These are phyloP conservation scores for Drosophila tristis DNA, from an alignment of 1,140 invertebrate species.

Conservation along the genomic window DNA sequence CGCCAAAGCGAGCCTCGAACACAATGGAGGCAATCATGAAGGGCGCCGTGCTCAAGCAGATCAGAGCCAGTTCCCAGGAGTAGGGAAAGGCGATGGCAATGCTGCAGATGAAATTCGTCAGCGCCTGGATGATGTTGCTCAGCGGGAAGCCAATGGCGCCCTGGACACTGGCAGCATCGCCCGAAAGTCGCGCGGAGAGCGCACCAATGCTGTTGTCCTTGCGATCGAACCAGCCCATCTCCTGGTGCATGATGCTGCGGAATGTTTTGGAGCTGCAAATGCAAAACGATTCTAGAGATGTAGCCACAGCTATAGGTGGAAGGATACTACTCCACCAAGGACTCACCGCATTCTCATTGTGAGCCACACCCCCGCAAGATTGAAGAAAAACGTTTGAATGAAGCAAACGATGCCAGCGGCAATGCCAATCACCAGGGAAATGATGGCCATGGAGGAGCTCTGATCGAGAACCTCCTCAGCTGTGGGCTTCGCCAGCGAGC, in stretches of 20 bases:
- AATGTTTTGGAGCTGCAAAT: slow-evolving; percentile 87
- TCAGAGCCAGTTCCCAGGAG: slow-evolving; percentile 92
- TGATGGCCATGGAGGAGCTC: slow-evolving; percentile 88
- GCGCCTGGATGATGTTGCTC: slow-evolving; percentile 91
- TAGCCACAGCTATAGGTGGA: not conserved
- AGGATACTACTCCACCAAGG: no score
- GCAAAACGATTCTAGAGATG: not conserved
- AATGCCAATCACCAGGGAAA: slow-evolving; percentile 89
- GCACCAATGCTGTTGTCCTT: slow-evolving; percentile 91
- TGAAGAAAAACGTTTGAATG: slow-evolving; percentile 90
- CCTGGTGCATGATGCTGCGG: slow-evolving; percentile 88
- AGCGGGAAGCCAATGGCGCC: slow-evolving; percentile 93
- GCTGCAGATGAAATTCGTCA: slow-evolving; percentile 90
- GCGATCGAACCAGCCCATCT: slow-evolving; percentile 93
- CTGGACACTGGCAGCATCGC: slow-evolving; percentile 92
- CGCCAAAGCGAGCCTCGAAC: slow-evolving; percentile 88
- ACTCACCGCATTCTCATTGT: slow-evolving; percentile 88
- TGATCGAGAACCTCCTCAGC: slow-evolving; percentile 86
- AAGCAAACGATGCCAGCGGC: slow-evolving; percentile 89
- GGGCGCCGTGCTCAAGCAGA: slow-evolving; percentile 91
- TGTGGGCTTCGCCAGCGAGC: slow-evolving; percentile 85
- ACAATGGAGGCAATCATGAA: slow-evolving; percentile 90
- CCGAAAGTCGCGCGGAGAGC: slow-evolving; percentile 90
- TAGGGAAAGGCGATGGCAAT: slow-evolving; percentile 90
- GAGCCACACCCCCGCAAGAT: slow-evolving; percentile 90